phyloP scores from a whole-genome alignment of 2,113 vertebrate genomes.

The Xerus inauris region DNA sequence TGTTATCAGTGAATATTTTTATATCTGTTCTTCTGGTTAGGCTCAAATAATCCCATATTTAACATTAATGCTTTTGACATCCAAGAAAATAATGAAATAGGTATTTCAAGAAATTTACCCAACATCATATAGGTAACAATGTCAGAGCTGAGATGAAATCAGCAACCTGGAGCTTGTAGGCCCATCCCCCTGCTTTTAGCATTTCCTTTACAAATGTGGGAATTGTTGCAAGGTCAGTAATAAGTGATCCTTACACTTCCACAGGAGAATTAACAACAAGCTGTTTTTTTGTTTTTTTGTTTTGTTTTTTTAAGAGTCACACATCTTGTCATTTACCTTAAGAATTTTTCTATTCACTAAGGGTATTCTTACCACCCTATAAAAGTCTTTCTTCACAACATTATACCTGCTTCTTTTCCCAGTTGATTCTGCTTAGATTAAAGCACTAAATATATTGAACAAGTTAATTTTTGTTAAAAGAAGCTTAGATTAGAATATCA shows the following conservation, averaged over 20 bases:
- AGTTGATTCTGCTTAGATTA: constrained; percentile 2
- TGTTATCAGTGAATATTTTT: not conserved
- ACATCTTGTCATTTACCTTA: not conserved
- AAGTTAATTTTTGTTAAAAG: constrained; percentile 15
- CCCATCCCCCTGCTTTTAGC: not conserved
- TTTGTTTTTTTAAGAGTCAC: not conserved
- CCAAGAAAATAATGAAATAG: not conserved
- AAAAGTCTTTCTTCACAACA: constrained; percentile 18
- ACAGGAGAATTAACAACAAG: not conserved
- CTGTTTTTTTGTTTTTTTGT: not conserved
- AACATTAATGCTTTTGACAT: not conserved
- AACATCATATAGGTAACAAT: not conserved
- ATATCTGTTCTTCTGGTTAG: not conserved
- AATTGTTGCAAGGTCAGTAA: not conserved
- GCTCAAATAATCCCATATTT: not conserved
- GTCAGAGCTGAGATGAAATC: not conserved
- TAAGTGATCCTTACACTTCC: not conserved
- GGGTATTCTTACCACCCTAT: not conserved
- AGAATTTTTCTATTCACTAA: not conserved
- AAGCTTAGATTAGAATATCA: not conserved
- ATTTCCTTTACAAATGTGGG: not conserved
- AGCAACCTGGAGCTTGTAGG: not conserved
- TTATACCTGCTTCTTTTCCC: not conserved
- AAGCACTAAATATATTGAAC: not conserved
- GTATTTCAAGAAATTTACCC: not conserved